Evolutionary conservation across 2,888 invertebrate genomes (phyloP).

Genomic region (Panorpa germanica): DNA sequence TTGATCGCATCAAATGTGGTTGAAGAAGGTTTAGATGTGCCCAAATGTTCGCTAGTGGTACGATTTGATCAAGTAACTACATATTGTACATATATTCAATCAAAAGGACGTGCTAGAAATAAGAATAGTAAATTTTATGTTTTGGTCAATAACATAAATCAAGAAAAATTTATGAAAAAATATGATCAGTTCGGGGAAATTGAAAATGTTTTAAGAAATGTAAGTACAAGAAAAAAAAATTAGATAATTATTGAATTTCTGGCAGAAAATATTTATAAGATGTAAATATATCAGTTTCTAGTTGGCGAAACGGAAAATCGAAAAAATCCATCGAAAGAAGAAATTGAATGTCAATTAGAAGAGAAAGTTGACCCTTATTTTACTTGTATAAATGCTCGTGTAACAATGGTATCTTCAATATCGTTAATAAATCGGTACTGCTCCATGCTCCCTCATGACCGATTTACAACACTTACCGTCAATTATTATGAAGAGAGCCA

Average conservation of each 20-base stretch:
- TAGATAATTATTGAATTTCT: slow-evolving; percentile 8
- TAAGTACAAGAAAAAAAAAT: slow-evolving; percentile 16
- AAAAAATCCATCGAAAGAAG: slow-evolving; percentile 28
- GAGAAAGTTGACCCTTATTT: slow-evolving; percentile 30
- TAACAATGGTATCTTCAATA: slow-evolving; percentile 17
- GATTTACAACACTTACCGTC: slow-evolving; percentile 38
- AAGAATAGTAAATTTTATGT: slow-evolving; percentile 37
- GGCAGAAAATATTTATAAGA: slow-evolving; percentile 10
- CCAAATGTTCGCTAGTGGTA: slow-evolving; percentile 60
- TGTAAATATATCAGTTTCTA: slow-evolving; percentile 25
- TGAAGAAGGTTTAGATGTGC: slow-evolving; percentile 81
- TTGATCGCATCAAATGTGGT: slow-evolving; percentile 61
- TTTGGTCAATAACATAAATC: slow-evolving; percentile 24
- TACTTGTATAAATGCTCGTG: slow-evolving; percentile 16
- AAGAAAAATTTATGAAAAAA: slow-evolving; percentile 16
- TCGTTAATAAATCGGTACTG: slow-evolving; percentile 64
- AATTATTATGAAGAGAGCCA: slow-evolving; percentile 22
- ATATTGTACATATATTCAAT: slow-evolving; percentile 72
- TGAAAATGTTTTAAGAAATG: slow-evolving; percentile 32
- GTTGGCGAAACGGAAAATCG: slow-evolving; percentile 34
- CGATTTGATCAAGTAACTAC: slow-evolving; percentile 51
- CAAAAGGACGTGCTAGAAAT: slow-evolving; percentile 70
- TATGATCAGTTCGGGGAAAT: slow-evolving; percentile 28
- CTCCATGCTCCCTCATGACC: slow-evolving; percentile 53
- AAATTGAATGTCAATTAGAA: slow-evolving; percentile 29